Conservation (phyloP, 2,888 invertebrate genomes). For the Andricus curvator region DNA sequence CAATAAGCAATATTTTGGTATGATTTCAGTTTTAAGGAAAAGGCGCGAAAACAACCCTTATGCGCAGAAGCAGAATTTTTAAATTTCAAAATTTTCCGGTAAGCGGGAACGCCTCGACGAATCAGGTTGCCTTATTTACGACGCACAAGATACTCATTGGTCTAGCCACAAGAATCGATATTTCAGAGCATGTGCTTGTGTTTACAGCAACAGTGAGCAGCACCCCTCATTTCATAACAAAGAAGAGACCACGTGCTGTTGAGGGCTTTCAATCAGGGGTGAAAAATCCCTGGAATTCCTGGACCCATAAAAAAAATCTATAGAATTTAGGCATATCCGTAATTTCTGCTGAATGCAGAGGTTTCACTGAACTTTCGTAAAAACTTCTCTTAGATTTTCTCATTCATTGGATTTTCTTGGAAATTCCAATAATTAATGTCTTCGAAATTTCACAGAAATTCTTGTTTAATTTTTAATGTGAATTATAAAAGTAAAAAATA, state of each 20-base stretch:
- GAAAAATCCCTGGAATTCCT: constrained; percentile 15
- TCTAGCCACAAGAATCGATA: constrained; percentile 65
- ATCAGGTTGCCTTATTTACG: constrained; percentile 63
- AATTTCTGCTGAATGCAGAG: not conserved
- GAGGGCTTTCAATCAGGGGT: constrained; percentile 10
- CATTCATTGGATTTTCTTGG: too few species aligned
- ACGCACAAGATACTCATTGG: constrained; percentile 70
- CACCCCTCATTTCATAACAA: constrained; percentile 8
- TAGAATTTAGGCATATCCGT: not conserved
- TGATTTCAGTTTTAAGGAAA: not conserved
- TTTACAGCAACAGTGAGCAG: constrained; percentile 11
- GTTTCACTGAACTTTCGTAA: not conserved
- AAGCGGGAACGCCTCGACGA: constrained; percentile 64
- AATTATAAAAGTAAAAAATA: too few species aligned
- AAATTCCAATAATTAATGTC: too few species aligned
- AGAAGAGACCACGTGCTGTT: constrained; percentile 2
- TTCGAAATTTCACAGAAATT: too few species aligned
- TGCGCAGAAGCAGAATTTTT: not conserved
- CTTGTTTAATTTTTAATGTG: too few species aligned
- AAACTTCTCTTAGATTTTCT: not conserved
- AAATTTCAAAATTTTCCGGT: not conserved
- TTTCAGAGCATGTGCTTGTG: constrained; percentile 44
- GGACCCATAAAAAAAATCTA: not conserved
- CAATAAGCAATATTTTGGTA: too few species aligned
- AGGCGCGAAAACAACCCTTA: not conserved